Evolutionary conservation across 2,113 vertebrate species (phyloP).

Genomic region (Pantherophis guttatus): DNA sequence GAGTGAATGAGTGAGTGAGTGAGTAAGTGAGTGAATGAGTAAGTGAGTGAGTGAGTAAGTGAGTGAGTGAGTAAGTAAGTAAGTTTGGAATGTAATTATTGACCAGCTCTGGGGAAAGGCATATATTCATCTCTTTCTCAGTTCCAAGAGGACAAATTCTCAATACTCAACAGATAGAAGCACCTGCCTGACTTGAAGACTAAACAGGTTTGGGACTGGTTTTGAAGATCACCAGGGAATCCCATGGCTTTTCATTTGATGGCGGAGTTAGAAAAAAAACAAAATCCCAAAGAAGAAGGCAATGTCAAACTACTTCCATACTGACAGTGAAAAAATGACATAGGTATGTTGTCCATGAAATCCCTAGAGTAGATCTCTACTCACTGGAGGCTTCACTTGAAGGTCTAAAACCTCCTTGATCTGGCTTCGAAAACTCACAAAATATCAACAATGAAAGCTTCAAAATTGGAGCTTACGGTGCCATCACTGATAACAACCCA

Average conservation of each 20-base stretch:
- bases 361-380: background rate
- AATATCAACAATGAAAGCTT: background rate
- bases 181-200: background rate
- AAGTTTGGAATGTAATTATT: slow-evolving; percentile 45
- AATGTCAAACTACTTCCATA: background rate
- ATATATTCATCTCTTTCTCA: slow-evolving; percentile 34
- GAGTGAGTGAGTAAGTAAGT: background rate
- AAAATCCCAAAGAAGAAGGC: background rate
- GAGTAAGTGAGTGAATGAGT: background rate
- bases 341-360: background rate
- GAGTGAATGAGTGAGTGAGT: too few relatives aligned
- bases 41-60: too few relatives aligned
- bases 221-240: background rate
- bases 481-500: background rate
- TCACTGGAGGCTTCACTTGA: background rate
- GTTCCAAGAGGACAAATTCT: background rate
- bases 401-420: background rate
- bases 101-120: slow-evolving; percentile 54
- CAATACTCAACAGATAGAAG: background rate
- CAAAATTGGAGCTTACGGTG: background rate
- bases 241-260: background rate
- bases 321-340: background rate
- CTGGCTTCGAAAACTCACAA: background rate
- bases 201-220: background rate
- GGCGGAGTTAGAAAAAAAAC: background rate